Conservation (phyloP, 2,797 vertebrate genomes). For the Smutsia gigantea region DNA sequence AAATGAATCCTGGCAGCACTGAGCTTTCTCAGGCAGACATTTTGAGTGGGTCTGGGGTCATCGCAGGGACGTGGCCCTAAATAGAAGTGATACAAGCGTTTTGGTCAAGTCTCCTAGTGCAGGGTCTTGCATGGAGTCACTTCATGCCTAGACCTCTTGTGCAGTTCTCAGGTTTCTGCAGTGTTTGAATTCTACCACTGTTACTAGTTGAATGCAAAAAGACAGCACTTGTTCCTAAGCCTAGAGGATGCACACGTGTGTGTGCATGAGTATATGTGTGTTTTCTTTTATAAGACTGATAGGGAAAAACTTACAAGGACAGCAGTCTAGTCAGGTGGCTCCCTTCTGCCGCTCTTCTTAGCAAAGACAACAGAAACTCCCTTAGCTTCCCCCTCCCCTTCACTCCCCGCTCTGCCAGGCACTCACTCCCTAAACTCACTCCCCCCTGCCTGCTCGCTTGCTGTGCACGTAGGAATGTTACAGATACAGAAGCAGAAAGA, state of each 20-base stretch:
- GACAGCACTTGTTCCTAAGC: neutral
- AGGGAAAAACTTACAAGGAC: no score
- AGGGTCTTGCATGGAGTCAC: neutral
- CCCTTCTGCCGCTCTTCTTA: no score
- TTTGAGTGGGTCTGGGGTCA: neutral
- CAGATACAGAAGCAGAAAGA: no score
- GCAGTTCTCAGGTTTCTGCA: neutral
- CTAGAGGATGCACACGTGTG: neutral
- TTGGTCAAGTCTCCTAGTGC: neutral
- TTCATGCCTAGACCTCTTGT: neutral
- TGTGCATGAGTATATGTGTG: neutral
- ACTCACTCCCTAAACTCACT: no score
- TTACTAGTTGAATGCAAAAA: neutral
- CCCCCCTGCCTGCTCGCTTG: no score
- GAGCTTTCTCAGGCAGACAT: neutral
- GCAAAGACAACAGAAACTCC: no score
- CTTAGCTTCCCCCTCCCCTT: no score
- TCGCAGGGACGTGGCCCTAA: neutral
- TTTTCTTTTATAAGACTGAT: neutral
- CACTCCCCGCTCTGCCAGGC: no score
- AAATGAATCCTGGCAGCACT: neutral
- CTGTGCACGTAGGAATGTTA: no score
- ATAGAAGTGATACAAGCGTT: neutral
- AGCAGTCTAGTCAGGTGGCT: no score
- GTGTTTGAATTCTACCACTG: neutral